A percentile compares a stretch with the other conserved stretches of the same genome.
Conservation (phyloP, 2,797 vertebrate genomes). For the Sciurus carolinensis region DNA sequence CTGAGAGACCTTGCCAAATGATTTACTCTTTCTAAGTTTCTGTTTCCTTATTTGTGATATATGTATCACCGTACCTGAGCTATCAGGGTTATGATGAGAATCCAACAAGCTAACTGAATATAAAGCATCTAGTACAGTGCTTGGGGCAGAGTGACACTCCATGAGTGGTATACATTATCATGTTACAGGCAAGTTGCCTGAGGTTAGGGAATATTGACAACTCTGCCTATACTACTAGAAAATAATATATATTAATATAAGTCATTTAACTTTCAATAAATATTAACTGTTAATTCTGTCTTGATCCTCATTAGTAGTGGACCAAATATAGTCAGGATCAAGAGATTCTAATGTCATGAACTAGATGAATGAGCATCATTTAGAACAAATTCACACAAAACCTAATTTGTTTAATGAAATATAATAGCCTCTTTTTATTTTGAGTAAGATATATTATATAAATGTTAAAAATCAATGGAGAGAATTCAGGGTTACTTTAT, state of each 20-base stretch:
- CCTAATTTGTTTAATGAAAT: slow-evolving; percentile 23
- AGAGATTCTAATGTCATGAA: slow-evolving; percentile 27
- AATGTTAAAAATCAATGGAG: background rate
- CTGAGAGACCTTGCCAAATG: slow-evolving; percentile 24
- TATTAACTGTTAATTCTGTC: slow-evolving; percentile 35
- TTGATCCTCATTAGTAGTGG: slow-evolving; percentile 32
- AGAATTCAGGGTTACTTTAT: slow-evolving; percentile 27
- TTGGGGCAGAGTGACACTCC: background rate
- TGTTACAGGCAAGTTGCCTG: background rate
- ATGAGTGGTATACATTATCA: slow-evolving; percentile 8
- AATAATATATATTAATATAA: slow-evolving; percentile 37
- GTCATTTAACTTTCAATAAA: slow-evolving; percentile 23
- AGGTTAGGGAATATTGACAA: slow-evolving; percentile 29
- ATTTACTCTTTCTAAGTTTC: slow-evolving; percentile 10
- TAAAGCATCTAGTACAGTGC: background rate
- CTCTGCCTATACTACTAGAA: background rate
- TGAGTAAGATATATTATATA: slow-evolving; percentile 31
- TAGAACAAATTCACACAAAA: slow-evolving; percentile 1
- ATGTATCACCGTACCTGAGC: background rate
- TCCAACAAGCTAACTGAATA: slow-evolving; percentile 51
- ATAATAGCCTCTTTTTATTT: slow-evolving; percentile 2
- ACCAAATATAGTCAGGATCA: slow-evolving; percentile 32
- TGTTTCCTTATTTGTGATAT: slow-evolving; percentile 22
- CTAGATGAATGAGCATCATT: slow-evolving; percentile 17
- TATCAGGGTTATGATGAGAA: slow-evolving; percentile 48